Evolutionary conservation across 2,113 vertebrate species (phyloP).

Genomic region (Zosterops japonicus): DNA sequence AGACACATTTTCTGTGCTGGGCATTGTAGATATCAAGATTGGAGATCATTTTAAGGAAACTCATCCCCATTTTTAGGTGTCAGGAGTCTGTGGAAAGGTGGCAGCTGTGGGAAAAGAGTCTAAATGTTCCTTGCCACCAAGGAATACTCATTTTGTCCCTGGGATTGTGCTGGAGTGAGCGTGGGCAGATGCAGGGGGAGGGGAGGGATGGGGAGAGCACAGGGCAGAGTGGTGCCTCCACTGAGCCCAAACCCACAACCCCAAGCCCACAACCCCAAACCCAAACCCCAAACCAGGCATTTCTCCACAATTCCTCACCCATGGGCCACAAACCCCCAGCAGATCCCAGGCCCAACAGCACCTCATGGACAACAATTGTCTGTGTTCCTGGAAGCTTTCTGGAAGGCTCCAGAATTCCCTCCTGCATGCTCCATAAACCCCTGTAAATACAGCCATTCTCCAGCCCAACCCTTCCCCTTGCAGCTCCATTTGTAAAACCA

Average conservation of each 20-base stretch:
- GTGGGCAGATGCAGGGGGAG: background rate
- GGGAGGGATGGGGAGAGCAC: background rate
- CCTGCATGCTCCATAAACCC: background rate
- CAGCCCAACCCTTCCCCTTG: background rate
- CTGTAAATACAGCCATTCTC: conserved; percentile 20
- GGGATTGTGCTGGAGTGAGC: background rate
- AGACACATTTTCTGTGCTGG: background rate
- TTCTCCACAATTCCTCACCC: background rate
- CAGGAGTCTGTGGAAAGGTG: background rate
- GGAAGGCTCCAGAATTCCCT: background rate
- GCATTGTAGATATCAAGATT: background rate
- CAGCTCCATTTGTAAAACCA: background rate
- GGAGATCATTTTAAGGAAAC: background rate
- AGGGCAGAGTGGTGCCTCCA: rapidly evolving
- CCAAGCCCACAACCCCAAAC: background rate
- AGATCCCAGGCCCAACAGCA: background rate
- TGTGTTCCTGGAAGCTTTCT: background rate
- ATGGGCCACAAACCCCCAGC: background rate
- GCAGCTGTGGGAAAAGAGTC: background rate
- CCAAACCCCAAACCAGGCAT: background rate
- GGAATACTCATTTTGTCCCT: background rate
- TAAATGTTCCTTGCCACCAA: background rate
- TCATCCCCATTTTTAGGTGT: background rate
- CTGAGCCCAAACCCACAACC: background rate
- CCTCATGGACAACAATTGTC: background rate